Conservation (phyloP, 2,888 invertebrate species). For the Andrena bicolor region DNA sequence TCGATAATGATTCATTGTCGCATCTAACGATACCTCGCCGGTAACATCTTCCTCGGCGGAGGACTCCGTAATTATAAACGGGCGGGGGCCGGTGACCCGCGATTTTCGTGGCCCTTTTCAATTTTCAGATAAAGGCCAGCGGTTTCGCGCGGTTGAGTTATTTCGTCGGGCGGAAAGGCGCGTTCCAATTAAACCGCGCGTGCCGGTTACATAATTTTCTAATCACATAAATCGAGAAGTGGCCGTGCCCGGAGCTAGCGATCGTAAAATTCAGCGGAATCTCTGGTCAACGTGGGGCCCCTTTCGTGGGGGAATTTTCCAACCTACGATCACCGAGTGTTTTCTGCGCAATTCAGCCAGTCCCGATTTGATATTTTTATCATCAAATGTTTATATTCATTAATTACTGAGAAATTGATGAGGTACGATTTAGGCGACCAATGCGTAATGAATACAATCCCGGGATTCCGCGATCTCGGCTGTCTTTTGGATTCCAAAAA, state of each 20-base stretch:
- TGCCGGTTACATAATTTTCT: constrained; percentile 48
- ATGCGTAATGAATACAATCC: too few species aligned
- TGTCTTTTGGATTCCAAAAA: too few species aligned
- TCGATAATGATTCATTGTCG: constrained; percentile 72
- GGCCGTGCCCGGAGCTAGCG: constrained; percentile 13
- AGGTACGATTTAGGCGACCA: too few species aligned
- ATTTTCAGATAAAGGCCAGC: constrained; percentile 42
- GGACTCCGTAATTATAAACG: constrained; percentile 42
- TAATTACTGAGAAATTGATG: too few species aligned
- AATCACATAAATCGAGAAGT: constrained; percentile 33
- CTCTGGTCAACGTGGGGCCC: constrained; percentile 1
- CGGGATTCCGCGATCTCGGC: too few species aligned
- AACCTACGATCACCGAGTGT: too few species aligned
- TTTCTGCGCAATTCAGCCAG: too few species aligned
- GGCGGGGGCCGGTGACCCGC: constrained; percentile 44
- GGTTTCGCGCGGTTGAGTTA: constrained; percentile 24
- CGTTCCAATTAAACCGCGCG: constrained; percentile 47
- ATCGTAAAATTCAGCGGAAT: constrained; percentile 22
- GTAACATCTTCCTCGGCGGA: constrained; percentile 65
- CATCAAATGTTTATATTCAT: too few species aligned
- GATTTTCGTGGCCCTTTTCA: constrained; percentile 58
- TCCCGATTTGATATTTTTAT: too few species aligned
- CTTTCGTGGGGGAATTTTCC: neutral
- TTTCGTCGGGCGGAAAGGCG: constrained; percentile 18
- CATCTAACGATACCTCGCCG: constrained; percentile 50